These are phyloP conservation scores for Alethe castanea DNA, from an alignment of 2,113 vertebrate genomes.

Conservation along the genomic window DNA sequence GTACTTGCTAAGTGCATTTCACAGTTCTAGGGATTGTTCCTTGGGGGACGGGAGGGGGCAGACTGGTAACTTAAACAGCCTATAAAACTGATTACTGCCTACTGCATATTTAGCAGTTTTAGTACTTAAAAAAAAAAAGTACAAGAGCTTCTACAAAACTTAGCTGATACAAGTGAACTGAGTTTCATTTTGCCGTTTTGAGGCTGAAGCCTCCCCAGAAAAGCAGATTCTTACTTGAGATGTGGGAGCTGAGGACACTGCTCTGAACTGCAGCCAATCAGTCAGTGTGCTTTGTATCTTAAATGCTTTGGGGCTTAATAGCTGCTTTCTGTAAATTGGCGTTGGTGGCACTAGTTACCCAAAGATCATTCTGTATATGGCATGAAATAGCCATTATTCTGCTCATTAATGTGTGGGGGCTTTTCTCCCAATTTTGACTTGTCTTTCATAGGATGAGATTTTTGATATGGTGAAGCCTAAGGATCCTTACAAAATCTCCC, in stretches of 20 bases:
- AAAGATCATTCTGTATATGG: not conserved
- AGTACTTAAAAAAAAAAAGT: not conserved
- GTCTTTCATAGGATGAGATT: conserved; percentile 89
- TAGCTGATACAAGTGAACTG: not conserved
- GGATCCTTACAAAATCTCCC: conserved; percentile 92
- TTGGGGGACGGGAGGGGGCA: fast-evolving
- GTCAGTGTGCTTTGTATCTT: not conserved
- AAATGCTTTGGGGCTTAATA: not conserved
- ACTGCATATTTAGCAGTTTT: not conserved
- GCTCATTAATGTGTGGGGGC: not conserved
- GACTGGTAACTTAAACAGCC: not conserved
- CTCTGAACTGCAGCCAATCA: not conserved
- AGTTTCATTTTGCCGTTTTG: not conserved
- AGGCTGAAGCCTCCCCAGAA: not conserved
- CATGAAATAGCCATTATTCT: conserved; percentile 3
- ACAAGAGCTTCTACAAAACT: not conserved
- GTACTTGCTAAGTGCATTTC: not conserved
- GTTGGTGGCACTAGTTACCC: not conserved
- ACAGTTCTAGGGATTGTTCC: not conserved
- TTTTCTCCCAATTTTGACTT: not conserved
- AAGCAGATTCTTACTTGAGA: not conserved
- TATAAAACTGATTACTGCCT: not conserved
- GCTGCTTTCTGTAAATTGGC: not conserved
- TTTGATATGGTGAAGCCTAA: conserved; percentile 99
- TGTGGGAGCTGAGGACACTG: not conserved